Evolutionary conservation across 2,888 invertebrate genomes (phyloP).

Genomic region (Panorpa germanica): DNA sequence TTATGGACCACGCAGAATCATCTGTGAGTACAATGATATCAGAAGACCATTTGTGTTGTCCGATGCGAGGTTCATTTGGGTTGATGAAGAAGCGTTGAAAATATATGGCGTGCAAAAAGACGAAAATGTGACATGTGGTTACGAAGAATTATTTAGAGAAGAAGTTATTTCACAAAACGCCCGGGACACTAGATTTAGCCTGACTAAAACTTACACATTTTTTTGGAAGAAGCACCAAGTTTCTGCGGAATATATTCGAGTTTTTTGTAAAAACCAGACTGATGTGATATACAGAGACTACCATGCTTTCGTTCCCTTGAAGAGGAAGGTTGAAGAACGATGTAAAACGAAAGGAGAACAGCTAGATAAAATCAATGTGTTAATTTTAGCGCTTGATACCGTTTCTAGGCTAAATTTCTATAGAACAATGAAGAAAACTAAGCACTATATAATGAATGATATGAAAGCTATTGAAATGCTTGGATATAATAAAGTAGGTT

Average conservation of each 20-base stretch:
- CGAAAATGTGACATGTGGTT: slow-evolving; percentile 36
- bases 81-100: slow-evolving; percentile 26
- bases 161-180: slow-evolving; percentile 25
- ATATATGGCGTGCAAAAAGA: slow-evolving; percentile 29
- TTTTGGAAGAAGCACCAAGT: slow-evolving; percentile 27
- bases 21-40: slow-evolving; percentile 27
- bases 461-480: slow-evolving; percentile 49
- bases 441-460: no score
- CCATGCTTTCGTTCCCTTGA: slow-evolving; percentile 37
- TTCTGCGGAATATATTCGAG: slow-evolving; percentile 39
- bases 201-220: slow-evolving; percentile 27
- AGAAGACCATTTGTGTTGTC: slow-evolving; percentile 32
- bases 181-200: slow-evolving; percentile 27
- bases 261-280: slow-evolving; percentile 30
- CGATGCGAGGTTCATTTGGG: slow-evolving; percentile 36
- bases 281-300: slow-evolving; percentile 36
- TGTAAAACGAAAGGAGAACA: slow-evolving; percentile 14
- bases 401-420: slow-evolving; percentile 61
- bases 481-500: slow-evolving; percentile 75
- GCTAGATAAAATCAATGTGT: slow-evolving; percentile 32
- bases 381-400: slow-evolving; percentile 59
- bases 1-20: no score
- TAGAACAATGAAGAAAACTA: slow-evolving; percentile 55
- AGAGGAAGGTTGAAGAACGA: slow-evolving; percentile 16
- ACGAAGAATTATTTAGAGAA: slow-evolving; percentile 34